Evolutionary conservation across 2,797 vertebrate genomes (phyloP).

Genomic region (Esox masquinongy): DNA sequence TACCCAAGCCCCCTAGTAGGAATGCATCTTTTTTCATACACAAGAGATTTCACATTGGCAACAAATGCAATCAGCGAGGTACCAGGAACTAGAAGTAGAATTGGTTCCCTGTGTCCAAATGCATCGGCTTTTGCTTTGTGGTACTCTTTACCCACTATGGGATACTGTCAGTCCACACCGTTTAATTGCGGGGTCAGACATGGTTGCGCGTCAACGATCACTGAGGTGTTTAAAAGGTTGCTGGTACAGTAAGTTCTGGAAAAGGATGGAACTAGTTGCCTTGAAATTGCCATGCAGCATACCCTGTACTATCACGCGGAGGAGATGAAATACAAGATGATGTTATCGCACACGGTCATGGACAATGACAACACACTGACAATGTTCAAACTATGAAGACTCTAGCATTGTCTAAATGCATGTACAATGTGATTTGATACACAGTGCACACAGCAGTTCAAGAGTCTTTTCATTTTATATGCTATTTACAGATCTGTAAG

Average conservation of each 20-base stretch:
- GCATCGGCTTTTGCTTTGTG: neutral
- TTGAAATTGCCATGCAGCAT: conserved; percentile 13
- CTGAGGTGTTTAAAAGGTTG: neutral
- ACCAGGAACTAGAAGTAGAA: neutral
- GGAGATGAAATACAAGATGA: conserved; percentile 14
- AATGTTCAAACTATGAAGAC: conserved; percentile 19
- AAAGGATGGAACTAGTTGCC: conserved; percentile 12
- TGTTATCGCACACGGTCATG: conserved; percentile 15
- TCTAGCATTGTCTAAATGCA: neutral
- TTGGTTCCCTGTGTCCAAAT: neutral
- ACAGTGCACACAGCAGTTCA: neutral
- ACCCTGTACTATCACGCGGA: conserved; percentile 13
- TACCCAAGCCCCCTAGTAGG: neutral
- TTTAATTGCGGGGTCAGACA: too few relatives aligned
- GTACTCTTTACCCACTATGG: neutral
- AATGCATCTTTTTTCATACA: neutral
- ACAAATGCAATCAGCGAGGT: neutral
- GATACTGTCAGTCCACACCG: neutral
- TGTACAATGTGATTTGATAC: neutral
- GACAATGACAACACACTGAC: too few relatives aligned
- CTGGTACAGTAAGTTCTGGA: neutral
- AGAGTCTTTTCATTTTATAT: neutral
- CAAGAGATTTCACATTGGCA: neutral
- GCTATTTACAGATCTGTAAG: neutral
- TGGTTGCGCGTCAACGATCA: neutral